Percentiles rank a stretch among this genome's conserved stretches.
These are phyloP conservation scores for Clavelina lepadiformis DNA, from an alignment of 23 tunicate genomes.

Conservation along the genomic window DNA sequence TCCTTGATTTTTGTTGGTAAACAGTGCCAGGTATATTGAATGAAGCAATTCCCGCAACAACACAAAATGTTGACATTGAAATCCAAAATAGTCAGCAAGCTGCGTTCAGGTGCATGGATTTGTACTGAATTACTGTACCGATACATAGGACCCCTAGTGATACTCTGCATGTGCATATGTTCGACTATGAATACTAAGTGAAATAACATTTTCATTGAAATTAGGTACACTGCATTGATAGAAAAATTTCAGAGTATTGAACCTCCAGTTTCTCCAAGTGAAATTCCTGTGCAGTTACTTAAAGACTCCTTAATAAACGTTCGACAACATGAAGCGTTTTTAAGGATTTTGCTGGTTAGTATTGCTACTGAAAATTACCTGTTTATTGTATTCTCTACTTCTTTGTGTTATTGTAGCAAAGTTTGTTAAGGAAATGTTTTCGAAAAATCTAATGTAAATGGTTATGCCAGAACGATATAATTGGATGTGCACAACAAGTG, in stretches of 20 bases:
- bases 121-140: not conserved
- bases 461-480: constrained; percentile 65
- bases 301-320: constrained; percentile 90
- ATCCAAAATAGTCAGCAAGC: constrained; percentile 85
- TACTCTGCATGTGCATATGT: too few relatives aligned
- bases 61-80: constrained; percentile 85
- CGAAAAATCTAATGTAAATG: not conserved
- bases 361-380: not conserved
- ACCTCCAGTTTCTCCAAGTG: constrained; percentile 54
- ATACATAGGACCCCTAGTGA: not conserved
- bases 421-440: not conserved
- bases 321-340: constrained; percentile 83
- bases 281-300: constrained; percentile 66
- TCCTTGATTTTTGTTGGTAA: not conserved
- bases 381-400: not conserved
- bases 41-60: constrained; percentile 96
- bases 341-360: constrained; percentile 67
- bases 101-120: constrained; percentile 71
- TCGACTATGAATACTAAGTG: too few relatives aligned
- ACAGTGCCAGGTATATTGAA: constrained; percentile 82
- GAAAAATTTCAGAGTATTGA: constrained; percentile 52
- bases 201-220: too few relatives aligned
- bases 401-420: not conserved
- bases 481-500: constrained; percentile 95
- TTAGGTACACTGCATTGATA: constrained; percentile 79